Conservation (phyloP, 2,797 vertebrate genomes). For the Florisuga fusca region DNA sequence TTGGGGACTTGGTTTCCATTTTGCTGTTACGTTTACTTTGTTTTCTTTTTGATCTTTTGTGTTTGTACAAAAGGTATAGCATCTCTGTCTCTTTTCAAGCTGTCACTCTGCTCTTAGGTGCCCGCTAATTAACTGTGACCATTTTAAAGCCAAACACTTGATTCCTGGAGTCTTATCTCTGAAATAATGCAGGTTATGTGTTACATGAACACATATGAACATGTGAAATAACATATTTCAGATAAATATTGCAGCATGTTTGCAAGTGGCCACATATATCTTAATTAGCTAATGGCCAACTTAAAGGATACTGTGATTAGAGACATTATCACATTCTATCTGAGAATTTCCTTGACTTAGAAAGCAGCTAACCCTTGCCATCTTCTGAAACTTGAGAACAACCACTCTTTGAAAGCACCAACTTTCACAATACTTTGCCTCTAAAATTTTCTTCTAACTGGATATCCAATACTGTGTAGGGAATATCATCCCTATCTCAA, state of each 20-base stretch:
- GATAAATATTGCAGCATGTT: not conserved
- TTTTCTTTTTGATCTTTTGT: not conserved
- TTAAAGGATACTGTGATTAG: not conserved
- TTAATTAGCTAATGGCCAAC: not conserved
- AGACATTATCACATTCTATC: not conserved
- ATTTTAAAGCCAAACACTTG: not conserved
- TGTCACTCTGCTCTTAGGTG: not conserved
- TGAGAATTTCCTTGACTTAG: not conserved
- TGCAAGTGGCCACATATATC: not conserved
- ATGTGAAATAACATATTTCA: not conserved
- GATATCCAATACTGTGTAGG: accelerated
- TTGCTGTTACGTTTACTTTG: not conserved
- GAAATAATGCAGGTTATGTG: not conserved
- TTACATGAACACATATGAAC: no score
- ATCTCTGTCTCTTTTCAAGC: not conserved
- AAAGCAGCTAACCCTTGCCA: not conserved
- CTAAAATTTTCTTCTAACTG: not conserved
- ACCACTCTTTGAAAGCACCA: not conserved
- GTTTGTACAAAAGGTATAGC: not conserved
- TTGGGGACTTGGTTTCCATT: not conserved
- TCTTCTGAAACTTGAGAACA: not conserved
- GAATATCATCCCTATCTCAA: not conserved
- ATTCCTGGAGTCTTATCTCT: not conserved
- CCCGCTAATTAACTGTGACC: not conserved
- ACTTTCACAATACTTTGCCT: not conserved